Base-by-base conservation (phyloP, 2,888 invertebrate genomes). In the Melieria picta region DNA sequence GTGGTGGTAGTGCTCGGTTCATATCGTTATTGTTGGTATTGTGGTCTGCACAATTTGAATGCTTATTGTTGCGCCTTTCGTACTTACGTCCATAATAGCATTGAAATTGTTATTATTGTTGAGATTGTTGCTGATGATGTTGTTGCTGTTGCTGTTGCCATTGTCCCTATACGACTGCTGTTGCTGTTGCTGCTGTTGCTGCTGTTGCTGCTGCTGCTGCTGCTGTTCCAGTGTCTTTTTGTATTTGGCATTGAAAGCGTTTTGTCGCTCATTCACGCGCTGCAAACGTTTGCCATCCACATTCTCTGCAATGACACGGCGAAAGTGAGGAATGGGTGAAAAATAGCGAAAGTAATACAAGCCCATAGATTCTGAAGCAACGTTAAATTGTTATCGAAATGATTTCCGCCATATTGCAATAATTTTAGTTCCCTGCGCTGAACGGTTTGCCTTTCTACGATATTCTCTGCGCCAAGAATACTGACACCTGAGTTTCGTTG, bases 161-260 rank as follows among this genome's bases (percentile, higher is more conserved):
- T 85, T 85, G 67, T 84, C 71, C 77, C 76, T 82, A 83, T 83
- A 57, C 65, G 72, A 48, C 71, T 82, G 80, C 80, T 83, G 80
- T 69, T 80, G 80, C 72, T 82, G 80, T 52, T 79, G 77, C 66
- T 83, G 80, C 65, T 83, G 80, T 57, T 80, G 78, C 57, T 77
- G 73, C n/a, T 77, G 75, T 58, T 73, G 70, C 57, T 73, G 77
- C 43, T 77, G 76, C 69, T 75, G 73, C 69, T 73, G 58, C 77
- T 89, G 89, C 78, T 89, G 90, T 79, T 90, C 89, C 75, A 90
- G 85, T 30, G 91, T 90, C 74, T 90, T 89, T 84, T 91, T 91
- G 84, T 91, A 91, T 84, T 91, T 92, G 82, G 87, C 89, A 88
- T 90, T 89, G 81, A 90, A 90, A 73, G 79, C 88, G 80, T 88